These are phyloP conservation scores for Pontoporia blainvillei DNA, from an alignment of 2,113 vertebrate genomes.

Conservation along the genomic window DNA sequence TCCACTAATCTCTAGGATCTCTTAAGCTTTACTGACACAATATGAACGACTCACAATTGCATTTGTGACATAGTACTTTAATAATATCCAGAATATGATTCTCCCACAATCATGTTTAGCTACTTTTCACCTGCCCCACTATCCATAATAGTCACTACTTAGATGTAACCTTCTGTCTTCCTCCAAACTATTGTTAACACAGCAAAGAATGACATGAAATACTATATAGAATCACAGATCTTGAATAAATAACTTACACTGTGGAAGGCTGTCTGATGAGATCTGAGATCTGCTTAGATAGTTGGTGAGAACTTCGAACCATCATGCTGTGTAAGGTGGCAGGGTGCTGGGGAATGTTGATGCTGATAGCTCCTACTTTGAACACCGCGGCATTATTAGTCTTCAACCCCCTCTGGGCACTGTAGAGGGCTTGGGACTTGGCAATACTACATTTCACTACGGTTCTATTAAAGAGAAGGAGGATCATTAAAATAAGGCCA, in stretches of 20 bases:
- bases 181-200: neutral
- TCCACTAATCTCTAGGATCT: neutral
- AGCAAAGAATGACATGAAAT: neutral
- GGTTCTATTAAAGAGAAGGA: conserved; percentile 85
- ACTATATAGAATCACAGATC: neutral
- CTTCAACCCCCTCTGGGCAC: conserved; percentile 93
- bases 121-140: neutral
- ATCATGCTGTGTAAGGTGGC: conserved; percentile 99
- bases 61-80: neutral
- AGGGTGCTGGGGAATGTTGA: conserved; percentile 98
- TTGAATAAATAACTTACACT: conserved; percentile 79
- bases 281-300: conserved; percentile 99
- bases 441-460: conserved; percentile 99
- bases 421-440: conserved; percentile 98
- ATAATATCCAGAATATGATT: neutral
- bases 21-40: neutral
- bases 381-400: conserved; percentile 96
- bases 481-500: neutral
- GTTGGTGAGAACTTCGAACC: conserved; percentile 98
- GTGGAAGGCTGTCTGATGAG: conserved; percentile 96
- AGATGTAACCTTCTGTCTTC: neutral
- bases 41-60: neutral
- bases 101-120: neutral
- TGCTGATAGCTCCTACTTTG: conserved; percentile 96
- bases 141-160: neutral